Evolutionary conservation across 2,797 vertebrate species (phyloP), one percentile per base, ranked within the genome.

Genomic region (Podarcis lilfordi): DNA sequence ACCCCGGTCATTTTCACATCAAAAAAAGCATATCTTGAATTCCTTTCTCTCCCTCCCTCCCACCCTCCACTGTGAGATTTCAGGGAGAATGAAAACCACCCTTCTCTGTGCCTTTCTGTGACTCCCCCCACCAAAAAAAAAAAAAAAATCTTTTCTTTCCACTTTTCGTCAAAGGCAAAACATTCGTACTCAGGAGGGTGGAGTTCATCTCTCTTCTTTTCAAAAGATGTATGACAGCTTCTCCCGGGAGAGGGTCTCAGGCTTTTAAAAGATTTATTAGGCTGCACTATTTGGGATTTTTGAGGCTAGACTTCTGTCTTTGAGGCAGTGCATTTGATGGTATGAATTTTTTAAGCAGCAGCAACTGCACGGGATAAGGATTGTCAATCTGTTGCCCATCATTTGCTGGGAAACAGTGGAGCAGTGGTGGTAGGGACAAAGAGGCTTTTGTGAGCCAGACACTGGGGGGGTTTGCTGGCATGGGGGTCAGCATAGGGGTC

Each of bases 161-260:
- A 55, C 50, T 15, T 55, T 55, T 55, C 3, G 50, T 88, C 85
- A 94, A 95, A 88, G 93, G 55, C 89, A 86, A 96, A 93, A 84
- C 84, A 80, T 94, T 91, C 93, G 92, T 94, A 91, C 91, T 93
- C 84, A 37, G 90, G 50, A 55, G 89, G 90, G 83, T 93, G 92
- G 94, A 95, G 92, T 96, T 98, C 97, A 92, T 96, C 92, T 96
- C 94, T 96, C 95, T 96, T 96, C 95, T 96, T 97, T 97, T 95
- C 94, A 95, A 94, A 96, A 98, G 94, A 97, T 93, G 89, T 96
- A 97, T 98, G 97, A 98, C 97, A 98, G 97, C 92, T 92, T 89
- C 94, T 98, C 97, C 97, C 97, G 45, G 84, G 97, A 97, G 97
- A 97, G 89, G 89, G 80, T 92, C 94, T 95, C 88, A 66, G 87